phyloP scores from a whole-genome alignment of 2,797 vertebrate genomes.

The Scolopax rusticola region DNA sequence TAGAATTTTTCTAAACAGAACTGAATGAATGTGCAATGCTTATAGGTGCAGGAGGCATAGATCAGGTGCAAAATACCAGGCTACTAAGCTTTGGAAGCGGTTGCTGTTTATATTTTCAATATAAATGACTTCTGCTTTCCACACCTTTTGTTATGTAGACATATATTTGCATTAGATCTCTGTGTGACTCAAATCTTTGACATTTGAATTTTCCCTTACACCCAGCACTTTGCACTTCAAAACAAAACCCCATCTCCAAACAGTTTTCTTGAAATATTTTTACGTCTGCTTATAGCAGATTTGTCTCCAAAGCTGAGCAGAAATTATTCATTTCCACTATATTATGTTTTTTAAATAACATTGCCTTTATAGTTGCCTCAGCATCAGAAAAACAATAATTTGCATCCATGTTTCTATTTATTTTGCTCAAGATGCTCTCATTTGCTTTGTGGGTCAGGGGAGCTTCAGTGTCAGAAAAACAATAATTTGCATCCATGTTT shows the following conservation, averaged over 20 bases:
- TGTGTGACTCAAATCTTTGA: neutral
- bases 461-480: neutral
- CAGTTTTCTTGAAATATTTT: conserved; percentile 3
- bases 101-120: neutral
- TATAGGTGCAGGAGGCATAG: neutral
- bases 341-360: neutral
- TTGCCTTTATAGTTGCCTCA: neutral
- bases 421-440: neutral
- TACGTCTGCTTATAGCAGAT: neutral
- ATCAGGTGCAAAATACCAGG: neutral
- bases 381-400: neutral
- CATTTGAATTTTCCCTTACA: neutral
- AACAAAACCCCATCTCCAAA: neutral
- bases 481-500: neutral
- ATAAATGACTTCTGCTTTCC: neutral
- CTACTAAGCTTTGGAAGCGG: neutral
- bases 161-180: neutral
- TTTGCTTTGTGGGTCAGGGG: neutral
- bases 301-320: neutral
- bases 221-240: neutral
- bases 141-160: neutral
- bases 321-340: neutral
- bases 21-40: neutral
- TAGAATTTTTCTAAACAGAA: neutral
- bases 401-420: neutral